A percentile compares a stretch with the other conserved stretches of the same genome.
These are phyloP conservation scores for Keiferia lycopersicella DNA, from an alignment of 2,888 invertebrate species.

Conservation along the genomic window DNA sequence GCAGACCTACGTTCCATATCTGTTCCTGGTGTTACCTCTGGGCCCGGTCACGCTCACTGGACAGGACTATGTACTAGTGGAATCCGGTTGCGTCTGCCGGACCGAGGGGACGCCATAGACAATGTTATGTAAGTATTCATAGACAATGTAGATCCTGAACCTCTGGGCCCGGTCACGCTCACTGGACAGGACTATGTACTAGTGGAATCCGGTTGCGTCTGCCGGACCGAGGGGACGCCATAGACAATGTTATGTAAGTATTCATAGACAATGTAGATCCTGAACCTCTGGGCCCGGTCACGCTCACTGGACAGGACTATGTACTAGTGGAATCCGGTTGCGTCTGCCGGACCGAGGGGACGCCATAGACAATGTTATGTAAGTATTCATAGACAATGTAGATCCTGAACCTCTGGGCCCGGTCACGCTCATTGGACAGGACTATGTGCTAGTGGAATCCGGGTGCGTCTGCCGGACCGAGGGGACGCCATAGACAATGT, in stretches of 20 bases:
- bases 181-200: slow-evolving; percentile 97
- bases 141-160: slow-evolving; percentile 73
- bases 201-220: slow-evolving; percentile 96
- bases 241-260: slow-evolving; percentile 26
- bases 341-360: slow-evolving; percentile 86
- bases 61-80: slow-evolving; percentile 96
- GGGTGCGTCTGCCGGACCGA: slow-evolving; percentile 93
- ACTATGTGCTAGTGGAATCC: slow-evolving; percentile 96
- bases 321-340: slow-evolving; percentile 98
- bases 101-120: slow-evolving; percentile 60
- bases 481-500: slow-evolving; percentile 38
- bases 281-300: slow-evolving; percentile 92
- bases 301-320: slow-evolving; percentile 95
- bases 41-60: slow-evolving; percentile 95
- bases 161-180: slow-evolving; percentile 92
- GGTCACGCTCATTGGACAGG: slow-evolving; percentile 94
- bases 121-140: background rate
- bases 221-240: slow-evolving; percentile 79
- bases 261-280: slow-evolving; percentile 43
- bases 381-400: background rate
- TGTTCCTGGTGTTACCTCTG: slow-evolving; percentile 94
- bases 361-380: slow-evolving; percentile 29
- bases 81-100: slow-evolving; percentile 96
- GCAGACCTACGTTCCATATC: slow-evolving; percentile 94
- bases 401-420: slow-evolving; percentile 88